Conservation (phyloP, 1,140 invertebrate species). For the Hypsibius dujardini region DNA sequence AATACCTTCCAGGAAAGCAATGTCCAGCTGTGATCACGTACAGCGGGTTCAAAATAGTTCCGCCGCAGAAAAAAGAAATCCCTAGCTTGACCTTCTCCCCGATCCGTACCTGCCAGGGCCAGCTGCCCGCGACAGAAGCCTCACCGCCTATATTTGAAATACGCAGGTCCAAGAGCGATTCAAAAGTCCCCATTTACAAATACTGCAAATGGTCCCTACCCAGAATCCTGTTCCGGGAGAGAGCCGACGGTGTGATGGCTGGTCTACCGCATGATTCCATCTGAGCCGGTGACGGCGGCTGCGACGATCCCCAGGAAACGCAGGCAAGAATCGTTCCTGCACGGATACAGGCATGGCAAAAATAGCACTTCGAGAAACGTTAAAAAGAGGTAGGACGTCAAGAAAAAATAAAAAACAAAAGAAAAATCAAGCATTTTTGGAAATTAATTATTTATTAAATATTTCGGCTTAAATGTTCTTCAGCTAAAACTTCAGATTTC, state of each 20-base stretch:
- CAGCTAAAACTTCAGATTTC: no score
- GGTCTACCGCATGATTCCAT: neutral
- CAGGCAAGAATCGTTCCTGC: no score
- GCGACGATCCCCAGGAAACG: no score
- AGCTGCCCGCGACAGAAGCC: neutral
- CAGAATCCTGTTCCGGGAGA: neutral
- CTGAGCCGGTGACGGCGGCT: neutral
- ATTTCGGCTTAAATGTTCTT: no score
- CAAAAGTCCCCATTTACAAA: no score
- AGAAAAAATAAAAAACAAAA: no score
- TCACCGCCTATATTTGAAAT: constrained; percentile 1
- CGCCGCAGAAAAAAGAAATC: constrained; percentile 11
- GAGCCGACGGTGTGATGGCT: neutral
- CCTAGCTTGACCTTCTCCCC: neutral
- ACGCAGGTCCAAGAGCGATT: no score
- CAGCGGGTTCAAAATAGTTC: neutral
- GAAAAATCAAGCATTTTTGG: no score
- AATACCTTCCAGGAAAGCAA: neutral
- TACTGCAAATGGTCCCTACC: neutral
- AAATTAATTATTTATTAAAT: no score
- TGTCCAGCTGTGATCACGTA: constrained; percentile 10
- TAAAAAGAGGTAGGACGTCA: no score
- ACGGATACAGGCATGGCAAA: no score
- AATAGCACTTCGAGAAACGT: no score
- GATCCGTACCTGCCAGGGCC: constrained; percentile 13